A percentile compares a stretch with the other conserved stretches of the same genome.
Conservation (phyloP, 2,888 invertebrate species). For the Cremastobaeus sp. region DNA sequence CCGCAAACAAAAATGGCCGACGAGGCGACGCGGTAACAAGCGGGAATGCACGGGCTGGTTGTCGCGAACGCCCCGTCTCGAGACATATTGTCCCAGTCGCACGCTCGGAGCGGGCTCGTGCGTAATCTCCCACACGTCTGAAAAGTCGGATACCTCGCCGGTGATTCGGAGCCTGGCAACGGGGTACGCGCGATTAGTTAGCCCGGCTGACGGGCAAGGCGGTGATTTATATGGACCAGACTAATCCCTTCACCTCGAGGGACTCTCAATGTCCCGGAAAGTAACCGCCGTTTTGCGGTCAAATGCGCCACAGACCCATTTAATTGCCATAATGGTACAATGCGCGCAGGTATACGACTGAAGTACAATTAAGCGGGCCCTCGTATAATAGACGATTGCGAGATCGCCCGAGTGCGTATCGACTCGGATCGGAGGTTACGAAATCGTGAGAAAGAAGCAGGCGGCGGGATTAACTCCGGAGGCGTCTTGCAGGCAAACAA, state of each 20-base stretch:
- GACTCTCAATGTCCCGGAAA: constrained; percentile 55
- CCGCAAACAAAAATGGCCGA: too few relatives aligned
- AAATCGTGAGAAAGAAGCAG: constrained; percentile 35
- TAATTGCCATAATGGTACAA: constrained; percentile 59
- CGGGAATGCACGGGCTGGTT: too few relatives aligned
- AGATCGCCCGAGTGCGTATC: constrained; percentile 10
- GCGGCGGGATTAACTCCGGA: constrained; percentile 8
- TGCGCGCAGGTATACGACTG: constrained; percentile 43
- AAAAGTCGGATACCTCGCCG: constrained; percentile 40
- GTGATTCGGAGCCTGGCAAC: constrained; percentile 67
- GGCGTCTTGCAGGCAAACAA: constrained; percentile 13
- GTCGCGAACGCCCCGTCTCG: too few relatives aligned
- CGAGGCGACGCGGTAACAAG: too few relatives aligned
- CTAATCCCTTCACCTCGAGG: constrained; percentile 68
- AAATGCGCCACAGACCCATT: constrained; percentile 50
- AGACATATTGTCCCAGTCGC: too few relatives aligned
- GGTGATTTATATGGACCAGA: constrained; percentile 72
- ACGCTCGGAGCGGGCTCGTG: constrained; percentile 7
- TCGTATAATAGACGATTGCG: constrained; percentile 29
- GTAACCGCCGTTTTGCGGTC: constrained; percentile 57
- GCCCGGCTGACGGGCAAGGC: constrained; percentile 61
- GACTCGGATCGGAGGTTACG: constrained; percentile 4
- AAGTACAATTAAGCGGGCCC: constrained; percentile 48
- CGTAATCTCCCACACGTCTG: constrained; percentile 28
- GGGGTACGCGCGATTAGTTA: constrained; percentile 64